A percentile compares a stretch with the other conserved stretches of the same genome.
phyloP scores from a whole-genome alignment of 2,113 vertebrate genomes.

The Spheniscus mendiculus region DNA sequence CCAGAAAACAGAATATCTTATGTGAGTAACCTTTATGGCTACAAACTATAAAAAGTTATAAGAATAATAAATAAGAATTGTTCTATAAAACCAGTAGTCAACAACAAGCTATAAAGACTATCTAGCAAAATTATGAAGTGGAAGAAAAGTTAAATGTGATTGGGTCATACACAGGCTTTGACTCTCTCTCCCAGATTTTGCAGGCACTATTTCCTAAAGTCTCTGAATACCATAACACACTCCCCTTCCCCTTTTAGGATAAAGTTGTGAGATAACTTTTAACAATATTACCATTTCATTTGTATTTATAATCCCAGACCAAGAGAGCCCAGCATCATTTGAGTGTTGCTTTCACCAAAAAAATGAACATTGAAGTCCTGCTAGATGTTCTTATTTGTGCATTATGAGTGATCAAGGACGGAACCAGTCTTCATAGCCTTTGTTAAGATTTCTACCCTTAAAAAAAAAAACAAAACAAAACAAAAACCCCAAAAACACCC shows the following conservation, averaged over 20 bases:
- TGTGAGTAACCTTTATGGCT: background rate
- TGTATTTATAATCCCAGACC: background rate
- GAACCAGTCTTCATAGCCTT: background rate
- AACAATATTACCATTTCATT: background rate
- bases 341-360: background rate
- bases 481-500: fast-evolving
- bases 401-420: background rate
- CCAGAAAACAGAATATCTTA: background rate
- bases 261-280: background rate
- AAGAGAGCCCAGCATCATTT: background rate
- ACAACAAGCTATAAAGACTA: background rate
- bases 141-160: background rate
- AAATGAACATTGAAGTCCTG: fast-evolving
- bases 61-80: background rate
- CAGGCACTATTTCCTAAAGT: background rate
- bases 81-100: background rate
- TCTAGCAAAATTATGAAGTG: background rate
- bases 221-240: background rate
- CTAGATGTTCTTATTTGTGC: background rate
- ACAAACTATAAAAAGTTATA: background rate
- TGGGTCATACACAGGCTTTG: background rate
- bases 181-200: background rate
- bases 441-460: background rate
- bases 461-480: background rate
- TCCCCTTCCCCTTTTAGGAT: background rate